These are phyloP conservation scores for Manduca sexta DNA, from an alignment of 1,140 invertebrate species.

Conservation along the genomic window DNA sequence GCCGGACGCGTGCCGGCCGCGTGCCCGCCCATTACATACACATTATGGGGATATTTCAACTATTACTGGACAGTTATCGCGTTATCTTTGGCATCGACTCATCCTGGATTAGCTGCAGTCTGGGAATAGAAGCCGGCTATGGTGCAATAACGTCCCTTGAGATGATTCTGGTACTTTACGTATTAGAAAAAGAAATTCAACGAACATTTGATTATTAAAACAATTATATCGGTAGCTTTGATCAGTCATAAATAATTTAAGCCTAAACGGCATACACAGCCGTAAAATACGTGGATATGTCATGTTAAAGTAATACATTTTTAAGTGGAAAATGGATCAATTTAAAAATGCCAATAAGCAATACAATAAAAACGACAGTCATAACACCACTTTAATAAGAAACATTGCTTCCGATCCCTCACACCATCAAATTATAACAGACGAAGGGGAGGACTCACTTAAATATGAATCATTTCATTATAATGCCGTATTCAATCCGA, in stretches of 20 bases:
- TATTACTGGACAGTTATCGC: constrained; percentile 58
- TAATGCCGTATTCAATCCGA: constrained; percentile 71
- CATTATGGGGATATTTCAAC: constrained; percentile 58
- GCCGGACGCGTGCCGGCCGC: constrained; percentile 40
- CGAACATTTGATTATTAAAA: no score
- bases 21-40: constrained; percentile 51
- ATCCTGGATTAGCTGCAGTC: constrained; percentile 44
- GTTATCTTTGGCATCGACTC: constrained; percentile 49
- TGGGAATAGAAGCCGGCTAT: constrained; percentile 27
- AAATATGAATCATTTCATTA: constrained; percentile 74
- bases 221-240: no score
- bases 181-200: no score
- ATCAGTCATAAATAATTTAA: no score
- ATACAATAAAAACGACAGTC: constrained; percentile 53
- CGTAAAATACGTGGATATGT: neutral
- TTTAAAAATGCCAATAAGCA: neutral
- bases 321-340: neutral
- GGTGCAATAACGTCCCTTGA: neutral
- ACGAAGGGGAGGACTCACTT: constrained; percentile 66
- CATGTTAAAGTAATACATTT: neutral
- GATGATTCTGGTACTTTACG: neutral
- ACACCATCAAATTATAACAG: constrained; percentile 63
- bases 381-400: constrained; percentile 68
- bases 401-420: constrained; percentile 62
- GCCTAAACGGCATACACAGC: no score